Evolutionary conservation across 2,888 invertebrate genomes (phyloP).

Genomic region (Melipona beecheii): DNA sequence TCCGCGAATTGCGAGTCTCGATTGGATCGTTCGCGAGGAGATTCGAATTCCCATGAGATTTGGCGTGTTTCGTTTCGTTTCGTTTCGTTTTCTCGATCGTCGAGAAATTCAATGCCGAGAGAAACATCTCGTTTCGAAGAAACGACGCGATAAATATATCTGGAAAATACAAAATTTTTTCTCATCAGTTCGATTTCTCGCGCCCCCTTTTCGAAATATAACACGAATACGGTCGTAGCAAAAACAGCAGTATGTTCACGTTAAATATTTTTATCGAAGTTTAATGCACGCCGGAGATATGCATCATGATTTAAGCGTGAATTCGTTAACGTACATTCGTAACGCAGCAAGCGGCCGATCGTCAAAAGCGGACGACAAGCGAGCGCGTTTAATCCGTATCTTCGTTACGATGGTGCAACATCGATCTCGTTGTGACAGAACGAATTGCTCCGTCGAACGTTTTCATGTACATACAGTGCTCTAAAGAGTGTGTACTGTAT

Average conservation of each 20-base stretch:
- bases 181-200: too few species aligned
- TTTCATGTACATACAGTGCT: background rate
- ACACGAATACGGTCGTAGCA: background rate
- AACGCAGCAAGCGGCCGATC: background rate
- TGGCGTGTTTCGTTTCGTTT: too few species aligned
- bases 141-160: too few species aligned
- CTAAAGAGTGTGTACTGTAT: too few species aligned
- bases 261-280: background rate
- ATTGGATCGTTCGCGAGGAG: too few species aligned
- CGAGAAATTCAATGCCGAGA: too few species aligned
- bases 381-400: slow-evolving; percentile 18
- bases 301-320: background rate
- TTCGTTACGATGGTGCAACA: slow-evolving; percentile 5
- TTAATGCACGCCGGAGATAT: background rate
- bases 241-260: background rate
- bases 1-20: too few species aligned
- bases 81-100: too few species aligned
- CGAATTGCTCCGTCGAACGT: background rate
- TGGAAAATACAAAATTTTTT: too few species aligned
- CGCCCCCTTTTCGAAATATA: too few species aligned
- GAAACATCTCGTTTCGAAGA: too few species aligned
- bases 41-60: too few species aligned
- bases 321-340: background rate
- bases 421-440: background rate
- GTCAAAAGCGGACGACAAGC: background rate